Percentiles rank a stretch among this genome's conserved stretches.
Evolutionary conservation across 2,113 vertebrate genomes (phyloP).

Genomic region (Corythornis vintsioides): DNA sequence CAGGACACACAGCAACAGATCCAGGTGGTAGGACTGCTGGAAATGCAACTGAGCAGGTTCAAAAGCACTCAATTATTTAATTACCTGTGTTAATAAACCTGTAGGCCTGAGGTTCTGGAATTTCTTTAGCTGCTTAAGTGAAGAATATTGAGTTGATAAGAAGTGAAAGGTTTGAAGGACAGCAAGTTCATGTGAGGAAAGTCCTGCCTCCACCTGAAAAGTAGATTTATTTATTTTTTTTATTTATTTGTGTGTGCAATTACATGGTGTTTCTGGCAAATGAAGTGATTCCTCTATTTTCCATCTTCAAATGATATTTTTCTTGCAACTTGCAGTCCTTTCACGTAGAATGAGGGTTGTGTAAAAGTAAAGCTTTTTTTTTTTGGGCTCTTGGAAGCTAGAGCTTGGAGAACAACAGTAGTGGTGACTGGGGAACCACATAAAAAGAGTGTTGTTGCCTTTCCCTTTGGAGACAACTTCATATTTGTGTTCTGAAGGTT

Average conservation of each 20-base stretch:
- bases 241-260: neutral
- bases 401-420: neutral
- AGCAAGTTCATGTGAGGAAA: fast-evolving
- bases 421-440: conserved; percentile 2
- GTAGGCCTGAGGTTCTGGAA: fast-evolving
- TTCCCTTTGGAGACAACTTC: conserved; percentile 21
- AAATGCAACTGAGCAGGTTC: neutral
- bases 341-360: neutral
- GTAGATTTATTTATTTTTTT: neutral
- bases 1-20: no score
- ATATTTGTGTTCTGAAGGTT: neutral
- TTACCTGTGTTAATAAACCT: neutral
- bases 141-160: neutral
- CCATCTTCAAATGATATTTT: neutral
- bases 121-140: neutral
- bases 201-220: neutral
- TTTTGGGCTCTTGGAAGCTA: neutral
- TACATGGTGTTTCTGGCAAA: conserved; percentile 4
- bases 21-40: neutral
- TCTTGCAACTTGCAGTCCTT: neutral
- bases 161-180: neutral
- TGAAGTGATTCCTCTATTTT: neutral
- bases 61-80: neutral
- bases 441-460: conserved; percentile 5
- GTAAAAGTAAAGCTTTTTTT: neutral